Base-by-base conservation (phyloP, 2,888 invertebrate species). In the Petrolisthes cinctipes region DNA sequence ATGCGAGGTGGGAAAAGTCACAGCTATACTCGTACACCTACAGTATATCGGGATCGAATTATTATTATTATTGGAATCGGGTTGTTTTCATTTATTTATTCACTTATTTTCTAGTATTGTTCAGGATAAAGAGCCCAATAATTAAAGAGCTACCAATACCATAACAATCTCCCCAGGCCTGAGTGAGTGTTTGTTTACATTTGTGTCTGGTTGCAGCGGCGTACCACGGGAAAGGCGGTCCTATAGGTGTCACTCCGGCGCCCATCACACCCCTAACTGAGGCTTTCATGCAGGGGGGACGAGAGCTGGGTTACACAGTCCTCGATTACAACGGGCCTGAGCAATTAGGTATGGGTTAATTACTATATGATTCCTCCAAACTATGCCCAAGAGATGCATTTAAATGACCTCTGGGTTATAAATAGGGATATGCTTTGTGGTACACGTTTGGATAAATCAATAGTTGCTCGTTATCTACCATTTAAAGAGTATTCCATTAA, bases 241-340 rank as follows among this genome's bases (percentile, higher is more conserved):
- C 86, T 78, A 79, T 86, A 14, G 82, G 73, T 9, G 83, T 86
- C 71, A 86, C 86, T 51, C 86, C 83, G 0, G 83, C 78, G 4
- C 71, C 79, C 51, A 11, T 83, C 5, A 80, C 80, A 4, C 86
- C 83, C 11, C 68, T 86, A 5, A 71, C 83, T 0, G 17, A 68
- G 51, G 83, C 86, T 20, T 83, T 66, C 83, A n/a, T 86, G 5
- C 82, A 79, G 20, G 83, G 83, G 5, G 86, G 86, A 17, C 61
- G n/a, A 11, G 83, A 83, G 56, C 56, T 86, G 37, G 86, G 86
- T 17, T 86, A 83, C 51, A 4, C 68, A 4, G 9, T 82, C 56
- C 23, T 79, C 23, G 86, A 86, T 23, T 61, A 82, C 82, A 76
- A 86, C 11, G 86, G 86, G 9, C 86, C 86, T 14, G 86, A 86